A percentile compares a stretch with the other conserved stretches of the same genome.
Conservation (phyloP, 2,888 invertebrate genomes). For the Augiades crinisus region DNA sequence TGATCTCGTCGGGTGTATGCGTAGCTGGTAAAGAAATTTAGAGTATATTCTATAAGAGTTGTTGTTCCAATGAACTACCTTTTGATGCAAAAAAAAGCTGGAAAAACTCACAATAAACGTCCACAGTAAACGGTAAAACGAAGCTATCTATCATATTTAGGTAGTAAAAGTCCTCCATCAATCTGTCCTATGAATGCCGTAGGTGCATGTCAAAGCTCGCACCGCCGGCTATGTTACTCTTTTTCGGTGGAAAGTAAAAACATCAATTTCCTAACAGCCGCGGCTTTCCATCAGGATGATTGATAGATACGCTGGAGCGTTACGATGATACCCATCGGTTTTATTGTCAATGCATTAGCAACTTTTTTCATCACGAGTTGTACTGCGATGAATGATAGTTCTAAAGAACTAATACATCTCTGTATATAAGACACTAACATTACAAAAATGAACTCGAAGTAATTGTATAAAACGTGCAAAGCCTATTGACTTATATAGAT, state of each 20-base stretch:
- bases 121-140: no score
- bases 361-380: background rate
- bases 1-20: no score
- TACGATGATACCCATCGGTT: slow-evolving; percentile 6
- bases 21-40: no score
- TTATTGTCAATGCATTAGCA: slow-evolving; percentile 10
- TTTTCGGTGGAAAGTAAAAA: background rate
- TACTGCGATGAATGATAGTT: background rate
- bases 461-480: slow-evolving; percentile 5
- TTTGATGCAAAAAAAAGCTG: no score
- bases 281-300: slow-evolving; percentile 19
- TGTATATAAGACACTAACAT: no score
- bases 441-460: no score
- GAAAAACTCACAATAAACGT: no score
- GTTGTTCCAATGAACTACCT: no score
- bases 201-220: background rate
- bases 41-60: no score
- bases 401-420: slow-evolving; percentile 11
- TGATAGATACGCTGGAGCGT: slow-evolving; percentile 10
- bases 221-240: background rate
- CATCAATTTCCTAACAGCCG: slow-evolving; percentile 20
- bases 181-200: background rate
- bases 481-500: no score
- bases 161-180: no score
- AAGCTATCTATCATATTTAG: no score